phyloP scores from a whole-genome alignment of 23 tunicate species.

The Trididemnum nubilum region DNA sequence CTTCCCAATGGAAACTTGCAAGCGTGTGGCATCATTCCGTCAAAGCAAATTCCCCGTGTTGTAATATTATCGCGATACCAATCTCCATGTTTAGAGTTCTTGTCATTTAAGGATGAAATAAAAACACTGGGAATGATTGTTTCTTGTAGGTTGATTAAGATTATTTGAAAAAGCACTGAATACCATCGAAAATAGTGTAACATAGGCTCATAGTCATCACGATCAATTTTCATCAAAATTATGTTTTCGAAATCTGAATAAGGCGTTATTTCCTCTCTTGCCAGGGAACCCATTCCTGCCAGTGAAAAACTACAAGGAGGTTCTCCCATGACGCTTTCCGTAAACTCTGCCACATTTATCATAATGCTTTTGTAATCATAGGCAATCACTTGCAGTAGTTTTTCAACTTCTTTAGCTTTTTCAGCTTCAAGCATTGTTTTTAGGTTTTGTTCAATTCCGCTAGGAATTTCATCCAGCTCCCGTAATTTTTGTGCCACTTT shows the following conservation, averaged over 20 bases:
- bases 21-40: conserved; percentile 65
- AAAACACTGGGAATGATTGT: conserved; percentile 57
- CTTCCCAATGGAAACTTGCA: conserved; percentile 60
- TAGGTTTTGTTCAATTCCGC: neutral
- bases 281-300: conserved; percentile 43
- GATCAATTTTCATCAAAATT: conserved; percentile 42
- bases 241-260: conserved; percentile 68
- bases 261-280: conserved; percentile 58
- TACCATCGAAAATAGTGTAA: conserved; percentile 61
- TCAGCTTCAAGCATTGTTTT: neutral
- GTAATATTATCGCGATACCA: conserved; percentile 63
- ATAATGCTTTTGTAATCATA: conserved; percentile 22
- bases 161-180: conserved; percentile 55
- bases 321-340: conserved; percentile 24
- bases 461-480: neutral
- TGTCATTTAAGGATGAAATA: conserved; percentile 27
- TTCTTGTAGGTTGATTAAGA: conserved; percentile 50
- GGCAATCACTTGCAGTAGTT: conserved; percentile 7
- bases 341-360: conserved; percentile 20
- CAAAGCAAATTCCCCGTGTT: conserved; percentile 64
- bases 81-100: conserved; percentile 5
- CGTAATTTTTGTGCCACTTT: neutral
- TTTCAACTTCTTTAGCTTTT: neutral
- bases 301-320: conserved; percentile 52
- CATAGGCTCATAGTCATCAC: conserved; percentile 18